A percentile compares a stretch with the other conserved stretches of the same genome.
phyloP scores from a whole-genome alignment of 2,113 vertebrate genomes.

The Centropristis striata region DNA sequence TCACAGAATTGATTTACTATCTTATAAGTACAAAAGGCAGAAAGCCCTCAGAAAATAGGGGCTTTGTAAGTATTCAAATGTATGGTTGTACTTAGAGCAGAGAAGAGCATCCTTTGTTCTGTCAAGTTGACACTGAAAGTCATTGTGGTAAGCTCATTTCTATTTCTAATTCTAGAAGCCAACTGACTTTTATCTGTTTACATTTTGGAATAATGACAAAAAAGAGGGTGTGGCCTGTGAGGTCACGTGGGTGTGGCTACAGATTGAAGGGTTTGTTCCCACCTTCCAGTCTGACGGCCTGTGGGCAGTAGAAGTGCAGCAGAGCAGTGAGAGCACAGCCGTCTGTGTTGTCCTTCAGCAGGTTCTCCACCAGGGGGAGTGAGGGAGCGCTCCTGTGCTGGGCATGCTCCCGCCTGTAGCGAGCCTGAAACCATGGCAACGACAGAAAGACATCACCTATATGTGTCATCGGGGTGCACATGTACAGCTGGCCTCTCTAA shows the following conservation, averaged over 20 bases:
- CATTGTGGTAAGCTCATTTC: conserved; percentile 14
- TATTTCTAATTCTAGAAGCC: not conserved
- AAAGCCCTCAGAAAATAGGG: conserved; percentile 5
- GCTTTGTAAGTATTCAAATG: conserved; percentile 44
- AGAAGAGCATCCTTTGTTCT: conserved; percentile 50
- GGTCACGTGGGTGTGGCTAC: conserved; percentile 23
- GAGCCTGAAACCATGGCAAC: conserved; percentile 86
- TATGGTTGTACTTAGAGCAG: not conserved
- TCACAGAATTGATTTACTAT: not conserved
- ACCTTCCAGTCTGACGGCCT: conserved; percentile 92
- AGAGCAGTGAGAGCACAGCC: conserved; percentile 93
- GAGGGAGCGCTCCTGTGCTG: conserved; percentile 89
- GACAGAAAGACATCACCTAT: conserved; percentile 57
- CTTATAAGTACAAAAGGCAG: not conserved
- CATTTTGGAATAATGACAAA: conserved; percentile 13
- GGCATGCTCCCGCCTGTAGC: conserved; percentile 91
- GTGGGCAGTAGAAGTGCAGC: conserved; percentile 97
- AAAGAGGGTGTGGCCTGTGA: not conserved
- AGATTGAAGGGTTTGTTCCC: conserved; percentile 15
- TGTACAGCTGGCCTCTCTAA: conserved; percentile 2
- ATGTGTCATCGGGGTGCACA: conserved; percentile 45
- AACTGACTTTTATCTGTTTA: conserved; percentile 8
- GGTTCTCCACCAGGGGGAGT: conserved; percentile 93
- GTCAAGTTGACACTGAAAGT: conserved; percentile 9
- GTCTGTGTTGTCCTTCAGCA: conserved; percentile 95